Evolutionary conservation across 92 coral and sea anemone genomes (phyloP).

Genomic region (Montipora capitata): DNA sequence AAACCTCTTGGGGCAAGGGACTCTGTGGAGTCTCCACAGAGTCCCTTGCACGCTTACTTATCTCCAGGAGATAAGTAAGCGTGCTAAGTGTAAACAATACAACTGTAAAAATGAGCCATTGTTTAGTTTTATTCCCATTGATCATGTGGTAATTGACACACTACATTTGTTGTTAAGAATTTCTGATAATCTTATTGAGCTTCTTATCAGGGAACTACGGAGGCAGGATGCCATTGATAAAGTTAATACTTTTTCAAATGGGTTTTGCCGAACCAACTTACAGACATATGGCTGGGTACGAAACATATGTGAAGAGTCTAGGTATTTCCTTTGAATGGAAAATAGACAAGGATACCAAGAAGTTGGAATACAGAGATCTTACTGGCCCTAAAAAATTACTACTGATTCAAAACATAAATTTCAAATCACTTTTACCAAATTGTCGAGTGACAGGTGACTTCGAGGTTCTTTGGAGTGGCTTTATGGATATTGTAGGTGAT

Average conservation of each 20-base stretch:
- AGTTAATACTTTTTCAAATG: background rate
- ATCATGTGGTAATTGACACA: slow-evolving; percentile 83
- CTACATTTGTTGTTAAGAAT: slow-evolving; percentile 80
- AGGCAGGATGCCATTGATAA: background rate
- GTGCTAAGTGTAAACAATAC: slow-evolving; percentile 16
- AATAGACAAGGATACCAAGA: background rate
- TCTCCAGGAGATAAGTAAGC: slow-evolving; percentile 20
- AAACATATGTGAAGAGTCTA: no score
- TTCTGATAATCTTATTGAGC: slow-evolving; percentile 73
- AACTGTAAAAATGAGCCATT: background rate
- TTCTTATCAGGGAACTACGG: slow-evolving; percentile 46
- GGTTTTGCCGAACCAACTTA: background rate
- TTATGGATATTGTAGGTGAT: background rate
- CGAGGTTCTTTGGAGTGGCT: background rate
- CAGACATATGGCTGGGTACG: background rate
- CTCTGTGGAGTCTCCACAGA: no score
- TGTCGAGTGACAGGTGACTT: background rate
- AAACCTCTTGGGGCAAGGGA: slow-evolving; percentile 32
- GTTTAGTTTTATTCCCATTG: slow-evolving; percentile 29
- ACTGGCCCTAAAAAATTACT: background rate
- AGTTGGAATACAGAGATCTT: slow-evolving; percentile 23
- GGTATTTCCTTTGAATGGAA: background rate
- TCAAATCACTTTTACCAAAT: background rate
- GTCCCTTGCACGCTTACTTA: no score
- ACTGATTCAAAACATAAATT: background rate